Evolutionary conservation across 2,797 vertebrate species (phyloP).

Genomic region (Chiroxiphia lanceolata): DNA sequence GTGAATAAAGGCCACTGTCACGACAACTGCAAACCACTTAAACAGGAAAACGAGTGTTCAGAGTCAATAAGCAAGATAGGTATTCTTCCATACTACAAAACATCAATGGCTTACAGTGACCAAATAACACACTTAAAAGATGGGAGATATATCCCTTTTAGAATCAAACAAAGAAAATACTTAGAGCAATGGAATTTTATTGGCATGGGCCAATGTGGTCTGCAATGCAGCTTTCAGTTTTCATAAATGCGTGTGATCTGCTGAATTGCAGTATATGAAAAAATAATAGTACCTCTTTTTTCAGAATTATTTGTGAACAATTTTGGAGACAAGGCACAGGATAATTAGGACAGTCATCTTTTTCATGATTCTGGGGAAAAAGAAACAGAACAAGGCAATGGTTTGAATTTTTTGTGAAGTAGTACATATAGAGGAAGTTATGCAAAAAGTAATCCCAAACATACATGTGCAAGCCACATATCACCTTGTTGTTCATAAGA

Average conservation of each 20-base stretch:
- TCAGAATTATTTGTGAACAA: constrained; percentile 80
- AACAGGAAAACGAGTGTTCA: neutral
- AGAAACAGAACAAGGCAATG: neutral
- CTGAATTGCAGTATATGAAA: neutral
- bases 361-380: constrained; percentile 81
- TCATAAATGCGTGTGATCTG: neutral
- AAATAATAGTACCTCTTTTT: constrained; percentile 79
- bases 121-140: neutral
- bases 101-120: neutral
- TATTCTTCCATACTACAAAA: neutral
- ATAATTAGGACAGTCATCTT: constrained; percentile 81
- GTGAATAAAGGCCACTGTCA: neutral
- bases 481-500: neutral
- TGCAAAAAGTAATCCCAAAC: neutral
- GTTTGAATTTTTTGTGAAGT: neutral
- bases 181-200: neutral
- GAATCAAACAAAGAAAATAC: neutral
- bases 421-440: neutral
- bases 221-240: neutral
- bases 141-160: neutral
- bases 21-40: neutral
- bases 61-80: neutral
- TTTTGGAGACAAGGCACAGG: constrained; percentile 84
- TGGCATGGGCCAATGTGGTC: neutral
- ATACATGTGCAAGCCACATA: neutral